These are phyloP conservation scores for Apocrypta bakeri DNA, from an alignment of 1,140 invertebrate genomes.

Conservation along the genomic window DNA sequence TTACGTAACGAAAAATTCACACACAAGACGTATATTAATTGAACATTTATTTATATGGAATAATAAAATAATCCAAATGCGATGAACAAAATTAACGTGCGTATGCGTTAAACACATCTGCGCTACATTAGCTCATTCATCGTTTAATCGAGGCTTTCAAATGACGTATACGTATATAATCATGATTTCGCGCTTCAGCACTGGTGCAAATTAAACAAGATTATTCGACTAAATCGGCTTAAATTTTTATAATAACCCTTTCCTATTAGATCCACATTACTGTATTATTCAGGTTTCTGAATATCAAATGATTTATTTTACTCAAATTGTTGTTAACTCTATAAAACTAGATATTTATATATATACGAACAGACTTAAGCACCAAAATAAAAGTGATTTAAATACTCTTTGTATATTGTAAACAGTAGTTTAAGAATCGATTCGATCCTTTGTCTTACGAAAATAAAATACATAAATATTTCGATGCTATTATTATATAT, in stretches of 20 bases:
- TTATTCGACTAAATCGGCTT: not conserved
- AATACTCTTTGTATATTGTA: not conserved
- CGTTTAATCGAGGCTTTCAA: not conserved
- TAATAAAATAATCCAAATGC: not conserved
- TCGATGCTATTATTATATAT: not conserved
- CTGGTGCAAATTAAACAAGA: not conserved
- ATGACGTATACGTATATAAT: not conserved
- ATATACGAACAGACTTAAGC: not conserved
- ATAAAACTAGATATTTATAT: too few relatives aligned
- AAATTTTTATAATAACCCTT: not conserved
- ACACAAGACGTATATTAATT: not conserved
- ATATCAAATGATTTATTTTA: not conserved
- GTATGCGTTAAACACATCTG: not conserved
- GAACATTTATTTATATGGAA: not conserved
- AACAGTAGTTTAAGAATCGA: too few relatives aligned
- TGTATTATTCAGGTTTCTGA: not conserved
- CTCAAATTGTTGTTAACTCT: too few relatives aligned
- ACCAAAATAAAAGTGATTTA: not conserved
- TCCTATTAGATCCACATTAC: not conserved
- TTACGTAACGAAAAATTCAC: too few relatives aligned
- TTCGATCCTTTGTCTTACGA: too few relatives aligned
- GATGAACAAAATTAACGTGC: too few relatives aligned
- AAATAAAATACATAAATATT: not conserved
- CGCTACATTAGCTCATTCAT: not conserved
- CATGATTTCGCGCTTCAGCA: not conserved